Evolutionary conservation across 2,888 invertebrate species (phyloP).

Genomic region (Carterocephalus palaemon): DNA sequence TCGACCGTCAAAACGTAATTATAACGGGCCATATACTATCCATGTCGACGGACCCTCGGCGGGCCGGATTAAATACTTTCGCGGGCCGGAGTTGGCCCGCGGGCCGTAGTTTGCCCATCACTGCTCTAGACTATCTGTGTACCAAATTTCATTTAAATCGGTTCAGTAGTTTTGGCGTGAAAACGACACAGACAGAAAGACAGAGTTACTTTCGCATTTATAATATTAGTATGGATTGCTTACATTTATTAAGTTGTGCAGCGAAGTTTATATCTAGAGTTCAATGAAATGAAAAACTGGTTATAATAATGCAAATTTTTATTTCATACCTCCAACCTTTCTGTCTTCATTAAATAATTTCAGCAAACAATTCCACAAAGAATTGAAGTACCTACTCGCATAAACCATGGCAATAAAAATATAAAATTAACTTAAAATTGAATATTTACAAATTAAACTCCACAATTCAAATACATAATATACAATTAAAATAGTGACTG

Average conservation of each 20-base stretch:
- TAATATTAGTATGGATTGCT: too few relatives aligned
- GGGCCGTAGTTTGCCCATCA: too few relatives aligned
- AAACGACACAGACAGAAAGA: too few relatives aligned
- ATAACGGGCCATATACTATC: too few relatives aligned
- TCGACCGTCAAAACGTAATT: too few relatives aligned
- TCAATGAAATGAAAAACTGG: conserved; percentile 52
- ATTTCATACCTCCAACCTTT: conserved; percentile 72
- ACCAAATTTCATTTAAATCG: too few relatives aligned
- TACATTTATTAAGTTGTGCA: conserved; percentile 43
- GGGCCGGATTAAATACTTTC: too few relatives aligned
- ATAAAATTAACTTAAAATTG: conserved; percentile 69
- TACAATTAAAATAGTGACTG: conserved; percentile 77
- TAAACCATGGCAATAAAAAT: conserved; percentile 73
- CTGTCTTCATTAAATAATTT: conserved; percentile 68
- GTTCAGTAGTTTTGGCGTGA: too few relatives aligned
- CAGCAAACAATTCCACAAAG: conserved; percentile 64
- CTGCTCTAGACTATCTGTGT: too few relatives aligned
- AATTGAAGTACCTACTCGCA: conserved; percentile 65
- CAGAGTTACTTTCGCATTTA: too few relatives aligned
- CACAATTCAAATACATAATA: conserved; percentile 64
- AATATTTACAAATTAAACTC: conserved; percentile 76
- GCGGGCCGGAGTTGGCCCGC: too few relatives aligned
- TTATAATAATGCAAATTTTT: conserved; percentile 69
- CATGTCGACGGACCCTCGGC: too few relatives aligned
- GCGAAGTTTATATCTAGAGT: conserved; percentile 3